Evolutionary conservation across 2,888 invertebrate species (phyloP).

Genomic region (Meghimatium bilineatum): DNA sequence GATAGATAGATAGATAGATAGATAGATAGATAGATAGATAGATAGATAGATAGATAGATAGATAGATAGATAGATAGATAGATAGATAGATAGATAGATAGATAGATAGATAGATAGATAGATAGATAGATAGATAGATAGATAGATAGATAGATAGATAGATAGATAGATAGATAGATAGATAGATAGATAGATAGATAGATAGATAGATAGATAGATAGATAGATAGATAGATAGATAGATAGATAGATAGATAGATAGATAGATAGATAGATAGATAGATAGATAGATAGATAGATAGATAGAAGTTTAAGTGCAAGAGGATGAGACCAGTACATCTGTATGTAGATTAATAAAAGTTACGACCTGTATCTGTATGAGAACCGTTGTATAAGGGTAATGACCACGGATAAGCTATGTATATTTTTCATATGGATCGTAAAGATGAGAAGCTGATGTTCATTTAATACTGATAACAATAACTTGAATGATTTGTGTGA

Average conservation of each 20-base stretch:
- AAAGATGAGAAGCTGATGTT: too few relatives aligned
- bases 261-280: background rate
- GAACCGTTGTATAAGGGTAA: too few relatives aligned
- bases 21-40: too few relatives aligned
- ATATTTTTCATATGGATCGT: too few relatives aligned
- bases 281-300: background rate
- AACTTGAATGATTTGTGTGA: too few relatives aligned
- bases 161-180: conserved; percentile 13
- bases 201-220: background rate
- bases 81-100: background rate
- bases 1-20: too few relatives aligned
- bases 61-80: background rate
- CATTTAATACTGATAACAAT: too few relatives aligned
- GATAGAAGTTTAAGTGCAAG: background rate
- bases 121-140: conserved; percentile 17
- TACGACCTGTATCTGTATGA: too few relatives aligned
- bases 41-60: too few relatives aligned
- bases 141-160: conserved; percentile 14
- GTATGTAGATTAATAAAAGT: too few relatives aligned
- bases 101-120: background rate
- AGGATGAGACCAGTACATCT: too few relatives aligned
- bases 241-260: background rate
- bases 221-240: background rate
- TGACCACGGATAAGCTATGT: too few relatives aligned
- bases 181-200: background rate